phyloP scores from a whole-genome alignment of 2,113 vertebrate species.

The Apistogramma diplotaenia region DNA sequence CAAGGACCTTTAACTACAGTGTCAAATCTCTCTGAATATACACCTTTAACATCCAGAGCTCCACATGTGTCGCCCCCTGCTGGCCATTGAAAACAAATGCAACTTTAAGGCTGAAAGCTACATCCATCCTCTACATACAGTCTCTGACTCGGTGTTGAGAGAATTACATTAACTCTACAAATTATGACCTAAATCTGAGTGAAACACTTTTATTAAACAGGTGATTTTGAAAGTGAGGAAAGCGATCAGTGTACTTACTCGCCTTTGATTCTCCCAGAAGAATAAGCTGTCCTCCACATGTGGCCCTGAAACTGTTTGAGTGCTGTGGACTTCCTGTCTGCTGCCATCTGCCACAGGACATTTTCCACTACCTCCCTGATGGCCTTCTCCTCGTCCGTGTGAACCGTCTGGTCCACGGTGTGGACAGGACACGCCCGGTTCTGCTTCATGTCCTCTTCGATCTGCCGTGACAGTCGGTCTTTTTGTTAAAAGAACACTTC shows the following conservation, averaged over 20 bases:
- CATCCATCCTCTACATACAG: background rate
- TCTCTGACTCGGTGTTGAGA: background rate
- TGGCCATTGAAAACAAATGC: background rate
- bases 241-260: conserved; percentile 83
- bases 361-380: conserved; percentile 90
- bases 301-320: conserved; percentile 97
- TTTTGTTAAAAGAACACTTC: background rate
- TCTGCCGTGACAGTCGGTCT: conserved; percentile 66
- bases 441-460: conserved; percentile 88
- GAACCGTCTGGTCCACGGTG: conserved; percentile 77
- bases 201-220: background rate
- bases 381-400: conserved; percentile 82
- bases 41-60: too few relatives aligned
- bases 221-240: background rate
- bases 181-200: background rate
- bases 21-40: background rate
- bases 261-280: conserved; percentile 87
- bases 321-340: conserved; percentile 92
- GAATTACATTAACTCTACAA: background rate
- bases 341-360: conserved; percentile 94
- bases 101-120: background rate
- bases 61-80: background rate
- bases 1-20: background rate
- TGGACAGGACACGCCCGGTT: conserved; percentile 86
- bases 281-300: conserved; percentile 92